These are phyloP conservation scores for Piscicola geometra DNA, from an alignment of 2,888 invertebrate species.

Conservation along the genomic window DNA sequence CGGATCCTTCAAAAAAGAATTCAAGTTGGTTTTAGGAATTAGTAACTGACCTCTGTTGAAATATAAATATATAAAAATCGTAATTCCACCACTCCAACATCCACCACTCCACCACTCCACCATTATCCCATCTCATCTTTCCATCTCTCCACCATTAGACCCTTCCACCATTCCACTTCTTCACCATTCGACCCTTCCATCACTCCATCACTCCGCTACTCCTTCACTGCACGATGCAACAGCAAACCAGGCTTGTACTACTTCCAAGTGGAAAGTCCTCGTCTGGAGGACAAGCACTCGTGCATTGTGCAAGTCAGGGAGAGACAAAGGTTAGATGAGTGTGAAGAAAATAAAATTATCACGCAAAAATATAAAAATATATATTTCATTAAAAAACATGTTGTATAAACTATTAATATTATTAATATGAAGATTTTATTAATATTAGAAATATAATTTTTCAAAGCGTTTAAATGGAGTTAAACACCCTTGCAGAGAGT, in stretches of 20 bases:
- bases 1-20: conserved; percentile 50
- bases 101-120: too few relatives aligned
- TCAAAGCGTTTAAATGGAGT: neutral
- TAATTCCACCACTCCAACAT: too few relatives aligned
- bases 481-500: conserved; percentile 52
- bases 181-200: neutral
- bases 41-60: too few relatives aligned
- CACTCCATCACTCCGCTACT: too few relatives aligned
- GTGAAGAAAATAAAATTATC: neutral
- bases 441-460: too few relatives aligned
- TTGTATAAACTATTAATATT: too few relatives aligned
- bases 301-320: conserved; percentile 54
- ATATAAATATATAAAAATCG: too few relatives aligned
- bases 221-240: too few relatives aligned
- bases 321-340: conserved; percentile 48
- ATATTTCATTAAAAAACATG: neutral
- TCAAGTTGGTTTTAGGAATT: too few relatives aligned
- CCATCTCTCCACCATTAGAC: too few relatives aligned
- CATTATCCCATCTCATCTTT: too few relatives aligned
- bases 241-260: conserved; percentile 54
- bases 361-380: neutral
- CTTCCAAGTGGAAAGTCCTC: conserved; percentile 51
- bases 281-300: conserved; percentile 47
- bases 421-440: too few relatives aligned
- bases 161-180: neutral